A percentile compares a stretch with the other conserved stretches of the same genome.
phyloP scores from a whole-genome alignment of 2,797 vertebrate genomes.

The Syndactyla subalaris region DNA sequence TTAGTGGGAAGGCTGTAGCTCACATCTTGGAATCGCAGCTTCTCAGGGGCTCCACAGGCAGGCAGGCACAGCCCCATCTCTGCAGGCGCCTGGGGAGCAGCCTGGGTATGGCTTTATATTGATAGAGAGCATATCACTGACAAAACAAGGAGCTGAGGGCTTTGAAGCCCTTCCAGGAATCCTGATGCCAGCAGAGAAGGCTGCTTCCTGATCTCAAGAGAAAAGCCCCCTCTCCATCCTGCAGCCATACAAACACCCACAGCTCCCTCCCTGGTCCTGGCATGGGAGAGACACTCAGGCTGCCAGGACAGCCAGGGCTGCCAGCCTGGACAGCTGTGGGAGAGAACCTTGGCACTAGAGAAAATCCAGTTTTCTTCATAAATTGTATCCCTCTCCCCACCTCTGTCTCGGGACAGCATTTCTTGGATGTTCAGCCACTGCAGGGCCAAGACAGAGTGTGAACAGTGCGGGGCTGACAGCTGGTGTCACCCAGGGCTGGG shows the following conservation, averaged over 20 bases:
- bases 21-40: background rate
- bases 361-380: background rate
- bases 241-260: background rate
- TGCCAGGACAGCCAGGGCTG: background rate
- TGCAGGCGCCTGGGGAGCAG: background rate
- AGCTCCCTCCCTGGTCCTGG: background rate
- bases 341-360: background rate
- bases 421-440: background rate
- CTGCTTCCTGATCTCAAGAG: background rate
- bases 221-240: background rate
- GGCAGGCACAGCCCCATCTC: background rate
- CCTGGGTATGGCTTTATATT: background rate
- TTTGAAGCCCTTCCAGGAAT: background rate
- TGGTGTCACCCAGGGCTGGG: fast-evolving
- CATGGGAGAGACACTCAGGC: fast-evolving
- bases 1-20: background rate
- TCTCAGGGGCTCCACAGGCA: background rate
- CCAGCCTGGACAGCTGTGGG: background rate
- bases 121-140: background rate
- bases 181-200: background rate
- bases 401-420: background rate
- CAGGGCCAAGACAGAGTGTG: fast-evolving
- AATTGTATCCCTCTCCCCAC: background rate
- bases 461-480: background rate
- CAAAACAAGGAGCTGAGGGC: background rate